These are phyloP conservation scores for Phragmatobia fuliginosa DNA, from an alignment of 2,888 invertebrate species.

Conservation along the genomic window DNA sequence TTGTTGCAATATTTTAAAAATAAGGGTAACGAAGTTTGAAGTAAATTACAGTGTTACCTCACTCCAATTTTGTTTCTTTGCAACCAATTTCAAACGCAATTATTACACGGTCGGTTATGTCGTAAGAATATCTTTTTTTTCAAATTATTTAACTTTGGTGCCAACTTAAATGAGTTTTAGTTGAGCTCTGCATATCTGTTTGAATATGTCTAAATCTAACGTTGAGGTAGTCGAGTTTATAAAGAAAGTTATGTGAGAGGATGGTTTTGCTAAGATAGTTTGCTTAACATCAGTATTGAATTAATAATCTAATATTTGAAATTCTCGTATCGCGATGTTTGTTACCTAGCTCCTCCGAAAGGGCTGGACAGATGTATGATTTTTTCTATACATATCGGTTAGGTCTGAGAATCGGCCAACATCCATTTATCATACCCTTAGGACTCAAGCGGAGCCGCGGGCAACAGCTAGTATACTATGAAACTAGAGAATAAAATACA, in stretches of 20 bases:
- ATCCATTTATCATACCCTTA: too few species aligned
- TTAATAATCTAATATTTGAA: too few species aligned
- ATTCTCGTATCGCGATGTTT: too few species aligned
- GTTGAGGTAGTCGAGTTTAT: slow-evolving; percentile 9
- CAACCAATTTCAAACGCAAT: slow-evolving; percentile 31
- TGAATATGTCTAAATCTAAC: slow-evolving; percentile 17
- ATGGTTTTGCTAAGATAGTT: neutral
- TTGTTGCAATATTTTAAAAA: slow-evolving; percentile 55
- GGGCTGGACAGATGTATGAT: too few species aligned
- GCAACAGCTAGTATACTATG: too few species aligned
- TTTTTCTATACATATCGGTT: too few species aligned
- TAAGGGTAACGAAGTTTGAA: slow-evolving; percentile 51
- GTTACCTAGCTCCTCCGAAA: too few species aligned
- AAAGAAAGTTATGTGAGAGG: too few species aligned
- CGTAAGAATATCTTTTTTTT: slow-evolving; percentile 30
- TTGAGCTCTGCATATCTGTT: slow-evolving; percentile 15
- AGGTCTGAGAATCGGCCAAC: too few species aligned
- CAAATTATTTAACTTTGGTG: slow-evolving; percentile 21
- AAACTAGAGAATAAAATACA: too few species aligned
- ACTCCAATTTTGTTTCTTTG: slow-evolving; percentile 31
- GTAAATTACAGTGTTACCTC: slow-evolving; percentile 42
- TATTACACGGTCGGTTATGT: slow-evolving; percentile 22
- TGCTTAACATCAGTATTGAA: neutral
- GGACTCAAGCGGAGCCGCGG: too few species aligned
- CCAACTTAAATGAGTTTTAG: slow-evolving; percentile 28